Base-by-base conservation (phyloP, 2,888 invertebrate genomes). In the Andrena bucephala region DNA sequence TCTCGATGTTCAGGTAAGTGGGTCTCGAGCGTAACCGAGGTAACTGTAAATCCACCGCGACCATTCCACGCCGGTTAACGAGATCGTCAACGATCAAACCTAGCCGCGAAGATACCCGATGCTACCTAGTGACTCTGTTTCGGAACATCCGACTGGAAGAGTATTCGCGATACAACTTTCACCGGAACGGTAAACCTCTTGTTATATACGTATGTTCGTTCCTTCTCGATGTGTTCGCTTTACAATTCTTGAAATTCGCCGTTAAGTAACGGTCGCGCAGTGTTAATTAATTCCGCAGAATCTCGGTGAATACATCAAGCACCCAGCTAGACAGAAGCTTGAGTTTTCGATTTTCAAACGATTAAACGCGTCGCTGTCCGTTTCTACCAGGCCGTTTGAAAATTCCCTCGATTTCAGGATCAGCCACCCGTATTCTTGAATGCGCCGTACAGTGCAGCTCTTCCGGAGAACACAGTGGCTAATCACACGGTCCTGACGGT, bases 401-500 rank as follows among this genome's bases (percentile, higher is more conserved):
- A 69, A 0, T 5, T 2, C 10, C 10, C 36, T 59, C 31, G 63
- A 36, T 70, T 66, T n/a, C 74, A 96, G 92, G 98, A 98, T 93
- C 97, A 97, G 89, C 96, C 97, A 7, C 98, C 98, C 0, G 94
- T 96, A n/a, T 98, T 98, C 90, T 92, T 96, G 0, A 97, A 97
- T 91, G 96, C 97, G 0, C 98, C 98, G 0, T 98, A 97, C 90
- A 97, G 97, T 4, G 96, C 96, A 0, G 96, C 96, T 0, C 95
- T 98, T 0, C 95, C 96, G 3, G 98, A 98, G 93, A 97, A 97
- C 89, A 96, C 96, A 0, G 94, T 95, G 1, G 94, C 96, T 24
- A 89, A 90, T 33, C 89, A 93, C 50, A 92, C 96, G 65, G 96
- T 98, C 73, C 94, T 97, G 91, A 96, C 96, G 24, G 96, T 98